phyloP scores from a whole-genome alignment of 2,797 vertebrate genomes.

The Sciurus carolinensis region DNA sequence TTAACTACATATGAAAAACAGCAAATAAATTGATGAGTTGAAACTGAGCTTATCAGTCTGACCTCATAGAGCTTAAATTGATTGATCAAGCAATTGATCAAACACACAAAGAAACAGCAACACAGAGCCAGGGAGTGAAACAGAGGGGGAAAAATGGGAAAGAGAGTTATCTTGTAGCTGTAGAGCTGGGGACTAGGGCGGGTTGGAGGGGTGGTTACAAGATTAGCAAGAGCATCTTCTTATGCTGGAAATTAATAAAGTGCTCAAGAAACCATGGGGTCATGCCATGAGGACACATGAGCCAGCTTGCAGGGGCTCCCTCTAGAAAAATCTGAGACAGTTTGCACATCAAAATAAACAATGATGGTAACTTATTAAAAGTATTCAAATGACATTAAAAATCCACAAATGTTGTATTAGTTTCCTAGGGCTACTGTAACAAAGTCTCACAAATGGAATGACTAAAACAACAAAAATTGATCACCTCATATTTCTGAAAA shows the following conservation, averaged over 20 bases:
- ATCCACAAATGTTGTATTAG: background rate
- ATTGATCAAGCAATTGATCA: background rate
- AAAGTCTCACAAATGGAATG: background rate
- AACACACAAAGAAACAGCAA: too few species aligned
- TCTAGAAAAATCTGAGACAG: background rate
- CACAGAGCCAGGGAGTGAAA: background rate
- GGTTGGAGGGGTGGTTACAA: background rate
- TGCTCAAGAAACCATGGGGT: background rate
- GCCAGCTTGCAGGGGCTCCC: background rate
- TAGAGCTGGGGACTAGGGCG: background rate
- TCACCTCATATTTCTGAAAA: background rate
- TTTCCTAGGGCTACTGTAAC: background rate
- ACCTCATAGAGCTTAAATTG: background rate
- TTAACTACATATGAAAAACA: background rate
- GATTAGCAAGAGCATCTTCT: background rate
- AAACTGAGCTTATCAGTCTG: background rate
- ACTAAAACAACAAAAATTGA: background rate
- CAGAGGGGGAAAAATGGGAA: background rate
- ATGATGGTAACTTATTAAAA: background rate
- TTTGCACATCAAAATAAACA: background rate
- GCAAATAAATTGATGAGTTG: background rate
- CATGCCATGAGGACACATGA: background rate
- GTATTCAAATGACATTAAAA: conserved; percentile 6
- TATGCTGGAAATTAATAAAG: conserved; percentile 6
- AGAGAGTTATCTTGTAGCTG: background rate